Conservation (phyloP, 2,797 vertebrate genomes). For the Enteromius trimaculatus region DNA sequence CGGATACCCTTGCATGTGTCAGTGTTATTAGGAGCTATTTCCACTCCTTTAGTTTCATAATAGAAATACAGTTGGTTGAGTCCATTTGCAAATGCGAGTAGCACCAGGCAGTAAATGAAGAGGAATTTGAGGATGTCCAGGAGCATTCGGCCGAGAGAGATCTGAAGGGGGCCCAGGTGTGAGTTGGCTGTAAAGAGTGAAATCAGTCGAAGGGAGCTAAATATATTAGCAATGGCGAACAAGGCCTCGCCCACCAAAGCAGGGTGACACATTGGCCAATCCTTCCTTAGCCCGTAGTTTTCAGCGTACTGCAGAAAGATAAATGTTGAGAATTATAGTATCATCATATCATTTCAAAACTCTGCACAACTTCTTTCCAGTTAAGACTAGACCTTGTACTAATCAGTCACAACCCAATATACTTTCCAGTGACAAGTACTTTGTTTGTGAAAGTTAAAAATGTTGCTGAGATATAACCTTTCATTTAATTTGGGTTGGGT, state of each 20-base stretch:
- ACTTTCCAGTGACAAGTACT: not conserved
- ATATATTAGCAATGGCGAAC: slow-evolving; percentile 98
- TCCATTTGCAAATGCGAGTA: slow-evolving; percentile 96
- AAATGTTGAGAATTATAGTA: not conserved
- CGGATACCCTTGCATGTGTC: slow-evolving; percentile 92
- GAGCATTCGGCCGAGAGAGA: slow-evolving; percentile 96
- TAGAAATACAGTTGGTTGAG: slow-evolving; percentile 98
- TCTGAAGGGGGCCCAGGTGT: slow-evolving; percentile 96
- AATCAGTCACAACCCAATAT: not conserved
- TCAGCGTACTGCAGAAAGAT: slow-evolving; percentile 82
- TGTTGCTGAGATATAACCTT: not conserved
- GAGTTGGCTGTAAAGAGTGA: slow-evolving; percentile 98
- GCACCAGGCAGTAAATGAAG: slow-evolving; percentile 97
- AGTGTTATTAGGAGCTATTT: slow-evolving; percentile 50
- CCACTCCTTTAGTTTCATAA: slow-evolving; percentile 83
- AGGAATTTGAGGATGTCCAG: slow-evolving; percentile 99
- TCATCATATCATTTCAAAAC: not conserved
- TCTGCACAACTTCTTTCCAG: not conserved
- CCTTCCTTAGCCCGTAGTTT: slow-evolving; percentile 76
- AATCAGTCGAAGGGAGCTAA: slow-evolving; percentile 96
- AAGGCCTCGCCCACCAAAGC: slow-evolving; percentile 95
- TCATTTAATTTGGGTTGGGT: not conserved
- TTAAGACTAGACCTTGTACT: not conserved
- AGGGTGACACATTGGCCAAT: slow-evolving; percentile 98
- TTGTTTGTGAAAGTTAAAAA: not conserved